phyloP scores from a whole-genome alignment of 2,888 invertebrate species.

The Pardosa pseudoannulata region DNA sequence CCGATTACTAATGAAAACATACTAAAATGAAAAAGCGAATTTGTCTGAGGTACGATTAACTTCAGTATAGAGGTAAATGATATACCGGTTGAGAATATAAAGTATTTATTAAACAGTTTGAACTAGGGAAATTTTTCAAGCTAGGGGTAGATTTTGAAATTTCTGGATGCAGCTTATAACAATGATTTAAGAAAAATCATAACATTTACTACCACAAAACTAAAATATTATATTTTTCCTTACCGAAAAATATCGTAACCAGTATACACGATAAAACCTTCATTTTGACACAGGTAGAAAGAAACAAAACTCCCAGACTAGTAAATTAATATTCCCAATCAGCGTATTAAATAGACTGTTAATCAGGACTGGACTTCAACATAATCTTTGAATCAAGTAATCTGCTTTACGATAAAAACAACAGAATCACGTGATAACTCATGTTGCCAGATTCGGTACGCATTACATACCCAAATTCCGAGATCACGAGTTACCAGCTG shows the following conservation, averaged over 20 bases:
- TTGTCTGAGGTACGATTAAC: too few relatives aligned
- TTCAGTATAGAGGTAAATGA: too few relatives aligned
- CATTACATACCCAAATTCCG: too few relatives aligned
- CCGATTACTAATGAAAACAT: too few relatives aligned
- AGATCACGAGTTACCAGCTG: background rate
- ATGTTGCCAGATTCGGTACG: slow-evolving; percentile 51
- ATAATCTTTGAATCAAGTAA: background rate
- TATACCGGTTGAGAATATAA: too few relatives aligned
- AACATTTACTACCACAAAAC: too few relatives aligned
- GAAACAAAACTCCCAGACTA: background rate
- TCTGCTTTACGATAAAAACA: slow-evolving; percentile 5
- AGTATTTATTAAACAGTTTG: too few relatives aligned
- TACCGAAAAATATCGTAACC: slow-evolving; percentile 42
- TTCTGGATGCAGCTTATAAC: background rate
- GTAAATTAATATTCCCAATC: background rate
- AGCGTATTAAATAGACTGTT: background rate
- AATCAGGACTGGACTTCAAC: background rate
- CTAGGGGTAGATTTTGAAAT: too few relatives aligned
- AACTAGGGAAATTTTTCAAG: too few relatives aligned
- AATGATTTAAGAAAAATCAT: background rate
- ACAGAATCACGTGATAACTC: slow-evolving; percentile 50
- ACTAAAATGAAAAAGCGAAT: too few relatives aligned
- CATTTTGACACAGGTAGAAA: slow-evolving; percentile 12
- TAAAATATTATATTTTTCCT: too few relatives aligned
- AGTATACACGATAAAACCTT: slow-evolving; percentile 28